Evolutionary conservation across 2,113 vertebrate species (phyloP).

Genomic region (Dipodomys stephensi): DNA sequence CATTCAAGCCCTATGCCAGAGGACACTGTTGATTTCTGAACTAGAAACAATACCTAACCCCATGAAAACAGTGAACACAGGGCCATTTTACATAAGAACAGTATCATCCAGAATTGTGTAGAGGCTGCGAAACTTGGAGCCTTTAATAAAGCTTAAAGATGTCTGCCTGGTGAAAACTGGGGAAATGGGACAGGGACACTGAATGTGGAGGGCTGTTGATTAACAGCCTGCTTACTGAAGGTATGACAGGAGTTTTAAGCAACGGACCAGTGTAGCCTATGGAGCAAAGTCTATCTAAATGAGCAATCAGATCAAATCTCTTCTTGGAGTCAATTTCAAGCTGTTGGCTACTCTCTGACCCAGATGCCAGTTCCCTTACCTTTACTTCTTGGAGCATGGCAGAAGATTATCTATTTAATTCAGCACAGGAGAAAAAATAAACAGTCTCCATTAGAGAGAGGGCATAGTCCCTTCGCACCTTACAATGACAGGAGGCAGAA

Average conservation of each 20-base stretch:
- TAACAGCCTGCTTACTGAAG: constrained; percentile 13
- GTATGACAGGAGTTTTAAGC: not conserved
- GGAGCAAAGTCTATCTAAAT: not conserved
- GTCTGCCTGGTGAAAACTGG: not conserved
- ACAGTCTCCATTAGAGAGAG: not conserved
- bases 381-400: not conserved
- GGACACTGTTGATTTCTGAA: constrained; percentile 19
- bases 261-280: not conserved
- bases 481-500: no score
- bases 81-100: not conserved
- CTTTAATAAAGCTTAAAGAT: not conserved
- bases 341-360: not conserved
- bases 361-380: not conserved
- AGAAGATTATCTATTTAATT: constrained; percentile 38
- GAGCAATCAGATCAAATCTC: not conserved
- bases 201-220: not conserved
- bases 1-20: constrained; percentile 56
- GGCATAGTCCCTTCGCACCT: not conserved
- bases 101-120: not conserved
- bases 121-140: not conserved
- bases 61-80: not conserved
- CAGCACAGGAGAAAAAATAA: not conserved
- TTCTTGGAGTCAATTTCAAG: not conserved
- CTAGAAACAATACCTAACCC: not conserved
- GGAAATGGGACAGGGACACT: not conserved